Evolutionary conservation across 1,140 invertebrate genomes (phyloP), one percentile per base, ranked within the genome.

Genomic region (Temnothorax longispinosus): DNA sequence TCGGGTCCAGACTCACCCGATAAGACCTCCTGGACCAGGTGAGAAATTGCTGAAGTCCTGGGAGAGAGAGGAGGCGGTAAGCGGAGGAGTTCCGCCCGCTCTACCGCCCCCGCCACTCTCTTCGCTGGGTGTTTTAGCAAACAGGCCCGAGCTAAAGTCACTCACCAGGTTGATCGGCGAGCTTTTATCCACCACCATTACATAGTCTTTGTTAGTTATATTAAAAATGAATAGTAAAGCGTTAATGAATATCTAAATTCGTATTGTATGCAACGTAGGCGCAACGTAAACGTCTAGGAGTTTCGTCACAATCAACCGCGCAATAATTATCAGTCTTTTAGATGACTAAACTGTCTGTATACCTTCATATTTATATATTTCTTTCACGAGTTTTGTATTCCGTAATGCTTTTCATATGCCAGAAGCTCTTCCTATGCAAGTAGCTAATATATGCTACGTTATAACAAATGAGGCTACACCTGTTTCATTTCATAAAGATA

Each of bases 121-220:
- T 96, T 98, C 98, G 93, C 97, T 98, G 91, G 98, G 97, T 89
- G 97, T 98, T 96, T 98, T 98, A 96, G 96, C 97, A 96, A 98
- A 98, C 93, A 98, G 96, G 95, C 97, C 97, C 92, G 97, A 97
- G 95, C 98, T 97, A 96, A 98, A 97, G 96, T 98, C 97, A 95
- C 96, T 96, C 94, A 98, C 98, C 96, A 98, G 96, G 96, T 98
- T 98, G 96, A 98, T 98, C 93, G 98, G 98, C 92, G 98, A 98
- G 96, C 98, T 98, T 95, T 91, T 92, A 87, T 93, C 90, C 92
- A 92, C 89, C 92, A 94, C 92, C 94, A 94, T 94, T 92, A 95
- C 90, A 95, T 87, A 95, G 91, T 93, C 89, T 92, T 92, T 89
- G 93, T 95, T 95, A 93, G 92, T 94, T 81, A 91, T 58, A 85